These are phyloP conservation scores for Limnodromus scolopaceus DNA, from an alignment of 2,797 vertebrate genomes.

Conservation along the genomic window DNA sequence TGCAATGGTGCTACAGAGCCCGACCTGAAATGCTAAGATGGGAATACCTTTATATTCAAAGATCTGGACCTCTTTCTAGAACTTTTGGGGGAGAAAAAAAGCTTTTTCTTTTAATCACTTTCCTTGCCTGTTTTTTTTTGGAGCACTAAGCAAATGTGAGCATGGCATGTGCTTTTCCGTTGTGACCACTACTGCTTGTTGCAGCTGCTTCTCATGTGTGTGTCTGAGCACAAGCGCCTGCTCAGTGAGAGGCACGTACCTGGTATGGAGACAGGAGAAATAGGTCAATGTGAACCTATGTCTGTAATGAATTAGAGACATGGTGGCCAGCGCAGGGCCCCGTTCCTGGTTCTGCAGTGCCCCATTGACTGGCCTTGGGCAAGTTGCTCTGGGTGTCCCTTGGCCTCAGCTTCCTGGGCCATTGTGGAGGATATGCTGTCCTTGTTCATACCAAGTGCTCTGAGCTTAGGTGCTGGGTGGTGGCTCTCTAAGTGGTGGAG, in stretches of 20 bases:
- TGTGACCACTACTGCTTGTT: not conserved
- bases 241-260: accelerated
- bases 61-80: not conserved
- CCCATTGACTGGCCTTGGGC: not conserved
- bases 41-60: not conserved
- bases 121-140: not conserved
- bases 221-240: not conserved
- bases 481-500: not conserved
- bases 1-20: not conserved
- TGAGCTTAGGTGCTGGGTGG: not conserved
- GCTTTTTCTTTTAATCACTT: not conserved
- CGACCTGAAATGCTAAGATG: not conserved
- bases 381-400: not conserved
- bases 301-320: not conserved
- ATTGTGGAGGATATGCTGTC: not conserved
- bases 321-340: too few species aligned
- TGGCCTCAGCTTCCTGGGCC: accelerated
- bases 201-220: not conserved
- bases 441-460: not conserved
- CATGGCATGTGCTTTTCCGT: not conserved
- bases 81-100: not conserved
- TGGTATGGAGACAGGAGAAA: not conserved
- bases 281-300: not conserved
- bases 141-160: not conserved
- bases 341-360: not conserved